Base-by-base conservation (phyloP, 1,140 invertebrate species). In the Drosophila novamexicana region DNA sequence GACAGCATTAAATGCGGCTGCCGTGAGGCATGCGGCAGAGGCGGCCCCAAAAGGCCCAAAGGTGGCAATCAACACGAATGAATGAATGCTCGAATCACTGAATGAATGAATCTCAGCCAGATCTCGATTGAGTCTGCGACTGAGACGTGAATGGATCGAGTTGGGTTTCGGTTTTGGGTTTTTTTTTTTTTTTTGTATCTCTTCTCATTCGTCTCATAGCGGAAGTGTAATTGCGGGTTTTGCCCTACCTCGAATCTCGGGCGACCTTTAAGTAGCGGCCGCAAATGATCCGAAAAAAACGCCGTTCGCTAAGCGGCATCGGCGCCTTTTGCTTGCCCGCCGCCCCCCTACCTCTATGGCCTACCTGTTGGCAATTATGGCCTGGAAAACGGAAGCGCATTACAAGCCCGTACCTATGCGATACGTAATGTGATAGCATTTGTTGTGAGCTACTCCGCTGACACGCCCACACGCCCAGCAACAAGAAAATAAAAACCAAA, bases 31-130 rank as follows among this genome's bases (percentile, higher is more conserved):
- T 74, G 64, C 32, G 63, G 52, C 62, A 54, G 54, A 56, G 54
- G 49, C 56, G 61, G 74, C 68, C 68, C 68, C 67, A 58, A 77
- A 65, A 69, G 61, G 57, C 73, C 65, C 80, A 86, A 83, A 88
- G 83, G 79, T 86, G 83, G 83, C 79, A 86, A 86, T 86, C 83
- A 86, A 80, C 72, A 81, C 85, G 82, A 86, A 81, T 76, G 77
- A 56, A 39, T 67, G 63, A 73, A 67, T 79, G 22, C 22, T 29
- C 22, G 22, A 29, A 5, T 69, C 74, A 79, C 62, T 86, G 82
- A 88, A 88, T 86, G 83, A 88, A 88, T 68, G 53, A 69, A 18
- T 39, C 37, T 16, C 18, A 44, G 70, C 52, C 58, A 75, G 47
- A 47, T 68, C 53, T 53, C 49, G 40, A 42, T 42, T 32, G 18